phyloP scores from a whole-genome alignment of 37 sponge, comb jelly and placozoan genomes.

The Crambe crambe region DNA sequence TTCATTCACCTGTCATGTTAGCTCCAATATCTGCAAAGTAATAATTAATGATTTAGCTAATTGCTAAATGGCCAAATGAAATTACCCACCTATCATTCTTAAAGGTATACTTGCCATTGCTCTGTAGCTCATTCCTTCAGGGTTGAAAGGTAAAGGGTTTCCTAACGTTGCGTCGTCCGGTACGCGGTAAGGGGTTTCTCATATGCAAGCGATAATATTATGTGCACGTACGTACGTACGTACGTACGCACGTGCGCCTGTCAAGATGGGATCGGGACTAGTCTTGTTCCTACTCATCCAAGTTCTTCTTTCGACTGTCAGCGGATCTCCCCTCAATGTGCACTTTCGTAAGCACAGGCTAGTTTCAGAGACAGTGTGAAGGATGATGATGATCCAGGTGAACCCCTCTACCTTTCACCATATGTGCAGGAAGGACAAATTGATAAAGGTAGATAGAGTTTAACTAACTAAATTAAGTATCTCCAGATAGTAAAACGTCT shows the following conservation, averaged over 20 bases:
- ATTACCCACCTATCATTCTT: constrained; percentile 28
- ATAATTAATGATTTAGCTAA: neutral
- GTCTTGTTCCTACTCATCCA: no score
- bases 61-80: neutral
- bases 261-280: no score
- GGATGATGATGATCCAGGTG: constrained; percentile 63
- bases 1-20: constrained; percentile 79
- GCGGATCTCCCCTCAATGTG: neutral
- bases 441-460: constrained; percentile 54
- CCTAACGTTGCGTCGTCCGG: no score
- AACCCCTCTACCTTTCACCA: constrained; percentile 72
- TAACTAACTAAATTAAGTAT: no score
- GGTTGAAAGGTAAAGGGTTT: neutral
- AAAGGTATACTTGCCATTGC: constrained; percentile 3
- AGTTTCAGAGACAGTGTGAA: neutral
- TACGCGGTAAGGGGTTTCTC: no score
- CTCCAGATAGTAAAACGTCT: no score
- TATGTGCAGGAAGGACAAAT: constrained; percentile 64
- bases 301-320: no score
- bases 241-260: neutral
- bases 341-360: constrained; percentile 38
- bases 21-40: constrained; percentile 90
- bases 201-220: no score
- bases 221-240: no score
- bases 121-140: neutral